Evolutionary conservation across 2,888 invertebrate species (phyloP).

Genomic region (Trachelus troglodyta): DNA sequence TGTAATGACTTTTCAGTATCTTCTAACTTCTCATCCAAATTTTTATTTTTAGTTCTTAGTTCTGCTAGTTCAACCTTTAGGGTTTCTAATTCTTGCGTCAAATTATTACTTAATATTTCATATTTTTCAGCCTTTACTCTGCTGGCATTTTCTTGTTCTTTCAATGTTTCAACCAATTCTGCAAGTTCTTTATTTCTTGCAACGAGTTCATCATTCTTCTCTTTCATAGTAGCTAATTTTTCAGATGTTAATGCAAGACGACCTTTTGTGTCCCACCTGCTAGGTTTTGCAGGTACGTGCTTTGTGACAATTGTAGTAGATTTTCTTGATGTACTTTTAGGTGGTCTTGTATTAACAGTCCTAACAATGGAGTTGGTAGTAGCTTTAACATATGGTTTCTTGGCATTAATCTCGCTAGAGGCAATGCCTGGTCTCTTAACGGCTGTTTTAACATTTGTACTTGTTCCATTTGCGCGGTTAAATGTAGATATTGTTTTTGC

Average conservation of each 20-base stretch:
- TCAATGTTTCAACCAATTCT: constrained; percentile 36
- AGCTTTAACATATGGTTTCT: constrained; percentile 49
- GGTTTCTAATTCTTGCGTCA: constrained; percentile 72
- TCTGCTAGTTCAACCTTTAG: constrained; percentile 70
- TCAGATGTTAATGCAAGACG: constrained; percentile 60
- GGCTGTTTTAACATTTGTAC: constrained; percentile 27
- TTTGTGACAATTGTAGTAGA: constrained; percentile 28
- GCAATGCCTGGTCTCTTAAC: constrained; percentile 48
- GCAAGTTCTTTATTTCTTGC: constrained; percentile 36
- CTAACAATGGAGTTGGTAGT: constrained; percentile 53
- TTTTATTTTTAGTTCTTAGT: constrained; percentile 64
- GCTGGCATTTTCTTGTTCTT: constrained; percentile 34
- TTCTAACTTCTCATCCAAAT: constrained; percentile 43
- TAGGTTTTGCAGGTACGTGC: constrained; percentile 38
- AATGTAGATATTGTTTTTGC: constrained; percentile 42
- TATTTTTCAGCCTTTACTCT: constrained; percentile 42
- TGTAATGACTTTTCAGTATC: constrained; percentile 68
- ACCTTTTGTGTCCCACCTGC: constrained; percentile 60
- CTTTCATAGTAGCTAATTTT: constrained; percentile 73
- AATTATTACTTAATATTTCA: constrained; percentile 60
- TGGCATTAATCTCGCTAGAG: constrained; percentile 35
- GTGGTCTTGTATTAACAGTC: constrained; percentile 40
- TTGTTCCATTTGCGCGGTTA: constrained; percentile 29
- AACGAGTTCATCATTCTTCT: constrained; percentile 74
- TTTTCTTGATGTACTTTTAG: constrained; percentile 10